Conservation (phyloP, 1,140 invertebrate genomes). For the Pectinophora gossypiella region DNA sequence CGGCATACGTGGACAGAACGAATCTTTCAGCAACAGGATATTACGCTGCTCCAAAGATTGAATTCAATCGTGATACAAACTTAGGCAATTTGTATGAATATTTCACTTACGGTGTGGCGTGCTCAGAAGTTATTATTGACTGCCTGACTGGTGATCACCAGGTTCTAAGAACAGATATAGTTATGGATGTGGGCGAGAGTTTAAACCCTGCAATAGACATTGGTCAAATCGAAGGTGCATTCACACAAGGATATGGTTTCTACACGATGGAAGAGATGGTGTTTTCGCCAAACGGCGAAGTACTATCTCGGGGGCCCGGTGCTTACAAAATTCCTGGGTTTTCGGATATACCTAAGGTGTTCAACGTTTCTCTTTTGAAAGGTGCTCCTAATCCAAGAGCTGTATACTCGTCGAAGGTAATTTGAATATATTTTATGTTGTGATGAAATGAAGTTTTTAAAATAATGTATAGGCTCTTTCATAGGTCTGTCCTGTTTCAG, state of each 20-base stretch:
- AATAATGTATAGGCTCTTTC: background rate
- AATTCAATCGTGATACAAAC: slow-evolving; percentile 69
- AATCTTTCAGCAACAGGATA: slow-evolving; percentile 79
- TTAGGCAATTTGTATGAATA: slow-evolving; percentile 72
- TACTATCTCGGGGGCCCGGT: slow-evolving; percentile 78
- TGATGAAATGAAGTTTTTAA: too few relatives aligned
- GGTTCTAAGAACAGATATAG: slow-evolving; percentile 80
- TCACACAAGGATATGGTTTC: slow-evolving; percentile 81
- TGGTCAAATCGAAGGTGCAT: slow-evolving; percentile 84
- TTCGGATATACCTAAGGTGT: slow-evolving; percentile 76
- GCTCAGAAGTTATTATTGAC: slow-evolving; percentile 77
- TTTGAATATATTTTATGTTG: background rate
- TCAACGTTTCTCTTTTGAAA: slow-evolving; percentile 80
- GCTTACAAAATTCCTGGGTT: slow-evolving; percentile 81
- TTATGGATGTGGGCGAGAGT: slow-evolving; percentile 83
- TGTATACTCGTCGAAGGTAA: slow-evolving; percentile 82
- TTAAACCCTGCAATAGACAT: slow-evolving; percentile 84
- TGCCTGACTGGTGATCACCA: slow-evolving; percentile 78
- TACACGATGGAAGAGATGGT: slow-evolving; percentile 80
- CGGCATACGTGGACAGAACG: slow-evolving; percentile 78
- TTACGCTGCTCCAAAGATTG: slow-evolving; percentile 70
- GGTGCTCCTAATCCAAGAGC: slow-evolving; percentile 78
- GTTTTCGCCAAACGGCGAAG: slow-evolving; percentile 76
- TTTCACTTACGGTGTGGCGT: slow-evolving; percentile 75
- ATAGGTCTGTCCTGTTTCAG: slow-evolving; percentile 31